phyloP scores from a whole-genome alignment of 2,888 invertebrate genomes.

The Limnephilus auricula region DNA sequence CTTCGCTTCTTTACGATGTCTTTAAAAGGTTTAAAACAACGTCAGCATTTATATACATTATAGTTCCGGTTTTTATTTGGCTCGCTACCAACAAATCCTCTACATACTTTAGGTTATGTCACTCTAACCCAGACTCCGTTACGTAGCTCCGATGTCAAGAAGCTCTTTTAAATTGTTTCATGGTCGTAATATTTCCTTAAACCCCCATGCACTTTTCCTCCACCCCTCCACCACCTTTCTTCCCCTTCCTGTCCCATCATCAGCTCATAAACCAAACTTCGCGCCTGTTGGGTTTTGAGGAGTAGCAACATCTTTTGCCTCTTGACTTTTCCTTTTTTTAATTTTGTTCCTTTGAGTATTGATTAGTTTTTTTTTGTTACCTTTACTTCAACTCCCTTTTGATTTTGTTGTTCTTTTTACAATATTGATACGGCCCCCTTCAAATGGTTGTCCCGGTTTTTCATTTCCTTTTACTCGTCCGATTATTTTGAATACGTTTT shows the following conservation, averaged over 20 bases:
- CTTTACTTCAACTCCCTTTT: slow-evolving; percentile 29
- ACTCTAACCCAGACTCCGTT: neutral
- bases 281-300: slow-evolving; percentile 60
- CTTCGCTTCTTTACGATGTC: neutral
- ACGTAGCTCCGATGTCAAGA: slow-evolving; percentile 36
- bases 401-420: slow-evolving; percentile 18
- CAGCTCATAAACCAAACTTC: slow-evolving; percentile 46
- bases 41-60: neutral
- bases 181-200: slow-evolving; percentile 6
- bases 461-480: slow-evolving; percentile 75
- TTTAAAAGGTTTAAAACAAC: neutral
- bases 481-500: slow-evolving; percentile 67
- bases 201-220: slow-evolving; percentile 20
- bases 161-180: slow-evolving; percentile 49
- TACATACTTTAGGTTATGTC: neutral
- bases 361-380: slow-evolving; percentile 28
- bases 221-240: slow-evolving; percentile 63
- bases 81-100: neutral
- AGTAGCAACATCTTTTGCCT: slow-evolving; percentile 47
- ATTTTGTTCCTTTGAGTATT: slow-evolving; percentile 45
- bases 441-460: slow-evolving; percentile 80
- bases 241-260: slow-evolving; percentile 46
- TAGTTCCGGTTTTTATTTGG: neutral
- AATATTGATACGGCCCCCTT: slow-evolving; percentile 71
- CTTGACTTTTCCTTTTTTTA: slow-evolving; percentile 49